Evolutionary conservation across 2,888 invertebrate species (phyloP), one percentile per base, ranked within the genome.

Genomic region (Romanomermis culicivorax): DNA sequence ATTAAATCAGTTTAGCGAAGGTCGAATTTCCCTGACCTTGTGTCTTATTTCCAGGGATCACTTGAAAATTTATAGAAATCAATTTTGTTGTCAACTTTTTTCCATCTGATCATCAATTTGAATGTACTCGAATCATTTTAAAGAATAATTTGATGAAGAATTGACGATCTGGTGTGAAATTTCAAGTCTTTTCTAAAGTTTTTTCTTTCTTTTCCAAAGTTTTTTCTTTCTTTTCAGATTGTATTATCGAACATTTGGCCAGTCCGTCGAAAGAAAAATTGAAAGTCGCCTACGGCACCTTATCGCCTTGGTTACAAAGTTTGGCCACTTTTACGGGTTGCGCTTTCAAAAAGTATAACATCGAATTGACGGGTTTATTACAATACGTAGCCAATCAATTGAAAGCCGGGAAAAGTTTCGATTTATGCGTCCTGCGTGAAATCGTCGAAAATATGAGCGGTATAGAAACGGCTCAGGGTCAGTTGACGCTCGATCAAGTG

Each of bases 391-490:
- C 87, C 42, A 93, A 97, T 74, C 85, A 95, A 68, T 77, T 99
- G 23, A 95, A 95, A 71, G 82, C 85, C 24, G 85, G 88, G 64
- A 89, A 91, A 72, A 91, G 93, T 73, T 76, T 89, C 63, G 76
- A 77, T 62, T 63, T 77, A 63, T 74, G 95, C 29, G 83, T 97
- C 61, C 74, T 97, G 55, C 86, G 93, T 70, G 95, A 97, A 74
- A 84, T 99, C 61, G 86, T 99, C 47, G 88, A 91, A 73, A 95
- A 93, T 75, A 97, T 99, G 95, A 87, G 91, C 1, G 97, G 97
- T 1, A 87, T 97, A 55, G 97, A 99, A 73, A 83, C 91, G 1
- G 83, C 83, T 0, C 89, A 91, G 69, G 91, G 91, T 72, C 11
- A n/a, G 4, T 82, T 93, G 77, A 97, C 95, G 0, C 77, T 82